Conservation (phyloP, 2,113 vertebrate species). For the Ceyx margarethae region DNA sequence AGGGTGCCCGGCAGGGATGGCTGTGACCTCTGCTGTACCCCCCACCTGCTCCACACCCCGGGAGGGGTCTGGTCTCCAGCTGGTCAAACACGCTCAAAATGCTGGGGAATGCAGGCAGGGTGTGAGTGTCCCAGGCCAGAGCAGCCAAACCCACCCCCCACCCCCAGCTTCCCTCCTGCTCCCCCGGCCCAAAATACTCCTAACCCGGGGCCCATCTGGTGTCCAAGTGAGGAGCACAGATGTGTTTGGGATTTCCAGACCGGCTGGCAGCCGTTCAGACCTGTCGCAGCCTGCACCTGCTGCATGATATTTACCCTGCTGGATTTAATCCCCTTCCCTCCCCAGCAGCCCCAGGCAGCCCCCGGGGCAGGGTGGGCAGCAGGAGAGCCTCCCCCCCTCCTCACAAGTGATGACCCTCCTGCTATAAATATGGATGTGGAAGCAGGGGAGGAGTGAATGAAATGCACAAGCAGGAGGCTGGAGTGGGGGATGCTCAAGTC, state of each 20-base stretch:
- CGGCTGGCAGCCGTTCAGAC: slow-evolving; percentile 66
- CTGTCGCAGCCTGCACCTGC: slow-evolving; percentile 73
- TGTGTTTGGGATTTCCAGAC: slow-evolving; percentile 66
- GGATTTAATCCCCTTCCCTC: slow-evolving; percentile 11
- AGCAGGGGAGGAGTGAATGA: neutral
- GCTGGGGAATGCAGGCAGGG: neutral
- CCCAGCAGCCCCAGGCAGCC: neutral
- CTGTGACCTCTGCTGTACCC: rapidly evolving
- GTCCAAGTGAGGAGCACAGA: slow-evolving; percentile 74
- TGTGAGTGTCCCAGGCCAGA: neutral
- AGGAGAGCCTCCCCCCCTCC: neutral
- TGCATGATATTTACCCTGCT: slow-evolving; percentile 30
- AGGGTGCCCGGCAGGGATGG: rapidly evolving
- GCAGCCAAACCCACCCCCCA: neutral
- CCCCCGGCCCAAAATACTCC: slow-evolving; percentile 63
- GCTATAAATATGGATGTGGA: neutral
- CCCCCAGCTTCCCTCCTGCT: neutral
- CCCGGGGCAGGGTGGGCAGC: neutral
- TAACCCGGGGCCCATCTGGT: slow-evolving; percentile 71
- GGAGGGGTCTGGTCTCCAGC: neutral
- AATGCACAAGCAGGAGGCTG: rapidly evolving
- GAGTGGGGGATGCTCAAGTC: neutral
- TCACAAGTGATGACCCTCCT: no score
- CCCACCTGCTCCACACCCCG: rapidly evolving
- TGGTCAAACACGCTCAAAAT: neutral